Evolutionary conservation across 2,888 invertebrate genomes (phyloP), one percentile per base, ranked within the genome.

Genomic region (Quadroppia sp.): DNA sequence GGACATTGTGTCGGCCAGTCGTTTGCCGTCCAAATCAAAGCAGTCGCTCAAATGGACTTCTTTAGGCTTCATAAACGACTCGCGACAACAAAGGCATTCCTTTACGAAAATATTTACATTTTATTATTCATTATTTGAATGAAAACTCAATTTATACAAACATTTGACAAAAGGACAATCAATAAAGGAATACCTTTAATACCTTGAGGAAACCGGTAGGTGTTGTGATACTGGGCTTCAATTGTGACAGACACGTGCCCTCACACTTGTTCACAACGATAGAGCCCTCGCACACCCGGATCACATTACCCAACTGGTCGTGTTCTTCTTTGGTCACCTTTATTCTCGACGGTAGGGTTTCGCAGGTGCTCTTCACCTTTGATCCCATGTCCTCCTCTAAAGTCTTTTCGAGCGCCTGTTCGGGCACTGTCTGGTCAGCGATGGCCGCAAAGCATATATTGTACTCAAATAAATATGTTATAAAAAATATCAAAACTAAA

Each of bases 1-100:
- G 80, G 91, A 90, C 90, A 94, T 79, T 0, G 77, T 76, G 13
- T 87, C 86, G 11, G 53, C 20, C 71, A 94, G 83, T 77, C 90
- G 86, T 30, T 90, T 84, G 2, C 94, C 94, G 82, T 94, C 93
- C 20, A 91, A 89, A 82, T 93, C 90, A 81, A 92, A 94, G 82
- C 94, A 94, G 80, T 93, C 91, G 17, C 88, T 88, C 74, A 94
- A 84, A 0, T 89, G 88, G 42, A 94, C 89, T 71, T 89, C 84
- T 77, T 92, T 87, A 80, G 92, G 91, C 75, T 91, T 87, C 69
- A 94, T 86, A 81, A 88, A 91, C 79, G 90, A 91, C 82, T 94
- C 94, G 74, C 92, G 87, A 81, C 94, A 94, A 83, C 94, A 94
- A 81, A 89, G 92, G 81, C 94, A 94, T 84, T 94, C 93, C 93